These are phyloP conservation scores for Lasioglossum malachurum DNA, from an alignment of 2,888 invertebrate genomes.

Conservation along the genomic window DNA sequence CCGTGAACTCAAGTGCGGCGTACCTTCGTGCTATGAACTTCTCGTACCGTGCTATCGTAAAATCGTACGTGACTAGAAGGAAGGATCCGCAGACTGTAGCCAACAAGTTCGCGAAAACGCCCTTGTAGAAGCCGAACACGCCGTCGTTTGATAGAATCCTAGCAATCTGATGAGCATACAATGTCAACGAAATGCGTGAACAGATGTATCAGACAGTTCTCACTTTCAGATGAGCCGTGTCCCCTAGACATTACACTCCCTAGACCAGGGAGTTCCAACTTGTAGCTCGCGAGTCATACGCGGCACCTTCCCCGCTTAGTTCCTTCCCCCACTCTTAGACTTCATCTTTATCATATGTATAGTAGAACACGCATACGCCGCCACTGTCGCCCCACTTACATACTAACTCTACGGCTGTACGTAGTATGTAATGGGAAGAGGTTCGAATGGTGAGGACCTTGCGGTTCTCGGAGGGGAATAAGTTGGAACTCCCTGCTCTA, in stretches of 20 bases:
- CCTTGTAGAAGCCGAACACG: slow-evolving; percentile 40
- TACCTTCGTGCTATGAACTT: slow-evolving; percentile 10
- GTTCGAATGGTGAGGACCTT: no score
- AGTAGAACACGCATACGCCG: no score
- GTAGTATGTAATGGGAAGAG: no score
- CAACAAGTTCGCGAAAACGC: slow-evolving; percentile 45
- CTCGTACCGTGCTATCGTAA: slow-evolving; percentile 25
- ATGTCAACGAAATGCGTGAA: not conserved
- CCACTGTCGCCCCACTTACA: no score
- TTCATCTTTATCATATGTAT: no score
- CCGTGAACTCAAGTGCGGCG: not conserved
- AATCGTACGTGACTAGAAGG: slow-evolving; percentile 39
- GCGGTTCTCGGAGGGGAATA: no score
- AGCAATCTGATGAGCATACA: slow-evolving; percentile 10
- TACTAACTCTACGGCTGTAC: no score
- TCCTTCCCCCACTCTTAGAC: no score
- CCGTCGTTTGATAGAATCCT: slow-evolving; percentile 41
- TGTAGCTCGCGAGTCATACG: no score
- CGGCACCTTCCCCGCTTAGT: no score
- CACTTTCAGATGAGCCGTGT: not conserved
- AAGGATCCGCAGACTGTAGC: slow-evolving; percentile 41
- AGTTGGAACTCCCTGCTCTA: not conserved
- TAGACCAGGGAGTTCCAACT: no score
- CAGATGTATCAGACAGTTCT: not conserved
- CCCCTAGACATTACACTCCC: no score